Evolutionary conservation across 2,113 vertebrate genomes (phyloP).

Genomic region (Podocnemis expansa): DNA sequence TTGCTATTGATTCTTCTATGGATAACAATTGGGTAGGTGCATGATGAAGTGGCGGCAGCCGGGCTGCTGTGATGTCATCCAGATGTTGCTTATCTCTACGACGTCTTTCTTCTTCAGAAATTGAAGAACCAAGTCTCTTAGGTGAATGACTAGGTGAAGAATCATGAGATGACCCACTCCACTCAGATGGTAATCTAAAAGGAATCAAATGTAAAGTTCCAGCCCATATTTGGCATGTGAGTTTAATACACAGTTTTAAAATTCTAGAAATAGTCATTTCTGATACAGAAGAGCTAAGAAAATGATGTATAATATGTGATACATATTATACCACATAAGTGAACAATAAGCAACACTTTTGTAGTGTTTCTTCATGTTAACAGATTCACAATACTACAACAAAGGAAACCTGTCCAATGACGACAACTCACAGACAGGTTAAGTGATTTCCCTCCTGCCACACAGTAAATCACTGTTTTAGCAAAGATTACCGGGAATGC

Average conservation of each 20-base stretch:
- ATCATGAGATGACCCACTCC: conserved; percentile 44
- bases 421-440: neutral
- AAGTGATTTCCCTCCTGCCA: neutral
- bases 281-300: accelerated
- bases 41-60: conserved; percentile 86
- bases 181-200: conserved; percentile 78
- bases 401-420: neutral
- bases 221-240: neutral
- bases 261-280: neutral
- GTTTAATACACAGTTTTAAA: neutral
- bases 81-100: conserved; percentile 87
- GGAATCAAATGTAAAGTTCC: neutral
- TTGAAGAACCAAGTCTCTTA: conserved; percentile 32
- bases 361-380: neutral
- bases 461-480: neutral
- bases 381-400: neutral
- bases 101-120: conserved; percentile 79
- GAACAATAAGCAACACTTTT: neutral
- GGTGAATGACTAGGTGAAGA: conserved; percentile 75
- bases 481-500: too few species aligned
- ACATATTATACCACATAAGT: neutral
- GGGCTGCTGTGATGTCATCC: conserved; percentile 91
- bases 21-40: conserved; percentile 83
- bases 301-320: neutral
- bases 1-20: conserved; percentile 85